Evolutionary conservation across 2,113 vertebrate genomes (phyloP), one percentile per base, ranked within the genome.

Genomic region (Xiphias gladius): DNA sequence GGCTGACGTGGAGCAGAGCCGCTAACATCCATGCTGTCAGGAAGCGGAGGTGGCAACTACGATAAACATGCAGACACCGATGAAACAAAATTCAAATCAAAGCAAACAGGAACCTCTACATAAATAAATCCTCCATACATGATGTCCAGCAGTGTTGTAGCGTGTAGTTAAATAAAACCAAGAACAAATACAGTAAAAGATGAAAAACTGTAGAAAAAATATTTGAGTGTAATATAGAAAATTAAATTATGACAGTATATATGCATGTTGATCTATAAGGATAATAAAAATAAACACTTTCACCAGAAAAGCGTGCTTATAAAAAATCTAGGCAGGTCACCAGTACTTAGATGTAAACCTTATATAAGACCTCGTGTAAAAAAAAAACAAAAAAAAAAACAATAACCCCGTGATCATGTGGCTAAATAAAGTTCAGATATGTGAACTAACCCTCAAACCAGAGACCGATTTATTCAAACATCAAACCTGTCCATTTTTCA

Each of bases 211-310:
- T 52, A 87, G 73, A 68, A 78, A 76, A 85, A 76, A 83, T 20
- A 41, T 84, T 66, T 68, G 79, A 86, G 72, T 73, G 62, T 61
- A 61, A 75, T 63, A 78, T 71, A 88, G 32, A 86, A 82, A 90
- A 89, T 88, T 83, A 88, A 91, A 91, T 86, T 79, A 91, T 76
- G 84, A 83, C 87, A 87, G 59, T 83, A 78, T 61, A 69, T 86
- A 80, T 73, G 80, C 80, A 78, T 84, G 63, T 80, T 76, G 79
- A 82, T 68, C 68, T 82, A 74, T 43, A 89, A 39, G 85, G 75
- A 77, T 59, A 88, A 71, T 82, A 68, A 82, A 79, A 79, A 82
- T 76, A 78, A 87, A 90, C 32, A 86, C 76, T 89, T 65, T 71
- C 86, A 86, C 72, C 61, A 82, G 64, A 85, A 89, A 86, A 85